A percentile compares a stretch with the other conserved stretches of the same genome.
These are phyloP conservation scores for Sepiola atlantica DNA, from an alignment of 2,888 invertebrate species.

Conservation along the genomic window DNA sequence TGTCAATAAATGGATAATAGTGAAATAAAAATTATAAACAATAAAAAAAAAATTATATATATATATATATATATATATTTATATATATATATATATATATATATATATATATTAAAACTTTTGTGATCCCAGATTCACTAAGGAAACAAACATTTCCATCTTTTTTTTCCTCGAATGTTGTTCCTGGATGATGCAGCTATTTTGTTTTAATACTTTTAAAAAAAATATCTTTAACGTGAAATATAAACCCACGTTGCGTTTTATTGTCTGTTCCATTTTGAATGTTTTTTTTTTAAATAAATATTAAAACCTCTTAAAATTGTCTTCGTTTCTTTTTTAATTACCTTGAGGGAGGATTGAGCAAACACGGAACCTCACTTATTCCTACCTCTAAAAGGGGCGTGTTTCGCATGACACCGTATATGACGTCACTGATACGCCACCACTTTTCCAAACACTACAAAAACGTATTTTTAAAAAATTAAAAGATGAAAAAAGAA, in stretches of 20 bases:
- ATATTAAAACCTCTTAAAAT: slow-evolving; percentile 1
- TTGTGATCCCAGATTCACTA: neutral
- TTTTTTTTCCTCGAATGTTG: neutral
- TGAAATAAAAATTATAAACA: no score
- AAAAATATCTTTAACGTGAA: neutral
- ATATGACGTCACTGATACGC: no score
- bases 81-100: neutral
- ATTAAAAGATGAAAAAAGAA: no score
- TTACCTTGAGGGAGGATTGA: neutral
- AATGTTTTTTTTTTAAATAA: slow-evolving; percentile 32
- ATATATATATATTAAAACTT: no score
- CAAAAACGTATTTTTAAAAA: no score
- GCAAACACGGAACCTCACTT: no score
- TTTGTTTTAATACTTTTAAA: neutral
- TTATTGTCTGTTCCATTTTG: neutral
- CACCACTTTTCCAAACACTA: no score
- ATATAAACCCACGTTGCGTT: slow-evolving; percentile 15
- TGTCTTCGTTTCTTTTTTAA: neutral
- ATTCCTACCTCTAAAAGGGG: no score
- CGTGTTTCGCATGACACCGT: no score
- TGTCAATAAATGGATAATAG: no score
- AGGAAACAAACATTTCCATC: neutral
- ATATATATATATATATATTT: neutral
- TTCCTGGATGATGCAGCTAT: neutral
- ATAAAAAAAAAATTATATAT: no score